Conservation (phyloP, 2,797 vertebrate species). For the Otolemur crassicaudatus region DNA sequence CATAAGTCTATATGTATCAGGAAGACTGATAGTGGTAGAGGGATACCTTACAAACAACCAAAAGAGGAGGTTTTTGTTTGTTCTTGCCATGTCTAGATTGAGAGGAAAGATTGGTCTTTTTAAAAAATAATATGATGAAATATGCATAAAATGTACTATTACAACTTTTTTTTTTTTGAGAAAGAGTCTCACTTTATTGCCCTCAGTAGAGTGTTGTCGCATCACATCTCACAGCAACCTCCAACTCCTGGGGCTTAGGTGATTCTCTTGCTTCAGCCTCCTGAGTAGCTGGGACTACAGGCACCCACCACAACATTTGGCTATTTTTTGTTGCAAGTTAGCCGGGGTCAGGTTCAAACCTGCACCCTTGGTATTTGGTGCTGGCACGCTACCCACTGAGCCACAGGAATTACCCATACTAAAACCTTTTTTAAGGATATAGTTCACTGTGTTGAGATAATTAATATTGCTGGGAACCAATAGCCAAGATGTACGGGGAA, state of each 20-base stretch:
- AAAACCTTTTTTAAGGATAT: background rate
- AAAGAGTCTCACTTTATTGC: too few species aligned
- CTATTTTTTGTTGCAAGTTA: too few species aligned
- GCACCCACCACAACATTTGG: too few species aligned
- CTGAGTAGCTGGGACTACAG: too few species aligned
- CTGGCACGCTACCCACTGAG: too few species aligned
- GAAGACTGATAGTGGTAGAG: background rate
- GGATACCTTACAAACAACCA: background rate
- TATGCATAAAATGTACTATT: background rate
- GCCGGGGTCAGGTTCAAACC: too few species aligned
- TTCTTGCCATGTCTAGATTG: background rate
- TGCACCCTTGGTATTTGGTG: too few species aligned
- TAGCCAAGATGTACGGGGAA: background rate
- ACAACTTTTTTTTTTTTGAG: background rate
- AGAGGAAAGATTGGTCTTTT: background rate
- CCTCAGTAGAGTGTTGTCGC: too few species aligned
- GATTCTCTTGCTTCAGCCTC: too few species aligned
- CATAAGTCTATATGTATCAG: background rate
- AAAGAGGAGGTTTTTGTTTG: background rate
- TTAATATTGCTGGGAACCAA: background rate
- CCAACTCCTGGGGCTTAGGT: too few species aligned
- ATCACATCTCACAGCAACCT: too few species aligned
- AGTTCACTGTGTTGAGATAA: background rate
- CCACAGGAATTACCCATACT: too few species aligned
- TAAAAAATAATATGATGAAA: background rate